Conservation (phyloP, 1,140 invertebrate species). For the Idris sp. region DNA sequence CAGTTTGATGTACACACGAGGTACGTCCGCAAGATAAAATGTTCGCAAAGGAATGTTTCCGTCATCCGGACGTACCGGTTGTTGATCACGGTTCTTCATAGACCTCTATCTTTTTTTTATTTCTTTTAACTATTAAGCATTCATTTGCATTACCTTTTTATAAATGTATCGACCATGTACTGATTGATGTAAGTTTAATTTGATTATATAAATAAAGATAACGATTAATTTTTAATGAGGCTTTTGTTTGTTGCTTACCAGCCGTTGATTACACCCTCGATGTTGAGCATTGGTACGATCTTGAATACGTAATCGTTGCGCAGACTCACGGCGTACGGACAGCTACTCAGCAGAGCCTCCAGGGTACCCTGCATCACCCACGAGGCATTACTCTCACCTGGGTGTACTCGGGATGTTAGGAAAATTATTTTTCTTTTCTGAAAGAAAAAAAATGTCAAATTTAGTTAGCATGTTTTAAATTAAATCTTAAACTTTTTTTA, state of each 20-base stretch:
- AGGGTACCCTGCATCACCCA: constrained; percentile 93
- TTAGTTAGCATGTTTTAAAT: too few relatives aligned
- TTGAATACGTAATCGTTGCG: constrained; percentile 89
- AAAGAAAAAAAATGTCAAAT: constrained; percentile 20
- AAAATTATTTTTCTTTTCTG: constrained; percentile 85
- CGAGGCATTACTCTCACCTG: constrained; percentile 92
- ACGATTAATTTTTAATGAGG: constrained; percentile 62
- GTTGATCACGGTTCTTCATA: constrained; percentile 58
- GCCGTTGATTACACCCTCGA: constrained; percentile 92
- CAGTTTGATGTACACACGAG: constrained; percentile 45
- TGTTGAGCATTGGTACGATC: constrained; percentile 92
- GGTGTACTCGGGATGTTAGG: constrained; percentile 90
- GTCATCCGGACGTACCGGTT: constrained; percentile 71
- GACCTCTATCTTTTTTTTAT: constrained; percentile 50
- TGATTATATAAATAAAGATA: constrained; percentile 73
- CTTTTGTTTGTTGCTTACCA: constrained; percentile 80
- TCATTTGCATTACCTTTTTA: constrained; percentile 62
- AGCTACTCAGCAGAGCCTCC: constrained; percentile 82
- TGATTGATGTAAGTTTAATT: constrained; percentile 69
- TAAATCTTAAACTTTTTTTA: too few relatives aligned
- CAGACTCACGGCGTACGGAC: constrained; percentile 80
- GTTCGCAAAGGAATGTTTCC: constrained; percentile 67
- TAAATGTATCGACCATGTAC: constrained; percentile 64
- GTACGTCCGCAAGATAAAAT: constrained; percentile 74
- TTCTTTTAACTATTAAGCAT: constrained; percentile 59